Percentiles rank a stretch among this genome's conserved stretches.
Conservation (phyloP, 2,113 vertebrate species). For the Oncorhynchus gorbuscha region DNA sequence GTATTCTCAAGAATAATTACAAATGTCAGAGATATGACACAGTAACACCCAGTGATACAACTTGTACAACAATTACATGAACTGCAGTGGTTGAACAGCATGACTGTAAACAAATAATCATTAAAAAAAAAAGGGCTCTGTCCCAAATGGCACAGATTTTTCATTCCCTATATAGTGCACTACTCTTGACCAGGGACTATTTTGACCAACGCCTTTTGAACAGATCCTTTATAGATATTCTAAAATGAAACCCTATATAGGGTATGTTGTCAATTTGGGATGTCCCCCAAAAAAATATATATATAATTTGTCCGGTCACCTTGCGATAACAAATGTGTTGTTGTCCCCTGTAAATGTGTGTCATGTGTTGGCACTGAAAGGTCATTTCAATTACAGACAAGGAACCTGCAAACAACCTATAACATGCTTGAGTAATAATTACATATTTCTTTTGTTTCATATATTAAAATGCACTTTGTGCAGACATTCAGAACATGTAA, state of each 20-base stretch:
- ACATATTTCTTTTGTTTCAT: background rate
- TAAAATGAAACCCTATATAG: no score
- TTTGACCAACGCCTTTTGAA: no score
- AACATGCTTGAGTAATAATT: slow-evolving; percentile 73
- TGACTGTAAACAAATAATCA: slow-evolving; percentile 62
- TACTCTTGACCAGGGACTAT: no score
- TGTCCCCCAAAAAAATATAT: background rate
- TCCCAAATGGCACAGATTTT: no score
- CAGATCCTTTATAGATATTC: no score
- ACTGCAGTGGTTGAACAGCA: slow-evolving; percentile 80
- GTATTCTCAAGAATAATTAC: slow-evolving; percentile 86
- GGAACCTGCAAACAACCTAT: slow-evolving; percentile 70
- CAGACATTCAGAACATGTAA: slow-evolving; percentile 74
- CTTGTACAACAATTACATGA: slow-evolving; percentile 79
- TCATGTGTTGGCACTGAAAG: slow-evolving; percentile 70
- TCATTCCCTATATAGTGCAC: no score
- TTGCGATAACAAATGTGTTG: slow-evolving; percentile 65
- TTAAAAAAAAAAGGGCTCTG: slow-evolving; percentile 3
- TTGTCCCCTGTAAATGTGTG: slow-evolving; percentile 58
- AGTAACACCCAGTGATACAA: slow-evolving; percentile 81
- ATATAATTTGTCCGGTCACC: slow-evolving; percentile 35
- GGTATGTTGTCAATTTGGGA: no score
- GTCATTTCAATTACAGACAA: slow-evolving; percentile 68
- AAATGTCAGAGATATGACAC: slow-evolving; percentile 79
- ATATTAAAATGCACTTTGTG: slow-evolving; percentile 80